Evolutionary conservation across 2,888 invertebrate species (phyloP).

Genomic region (Seira ritae): DNA sequence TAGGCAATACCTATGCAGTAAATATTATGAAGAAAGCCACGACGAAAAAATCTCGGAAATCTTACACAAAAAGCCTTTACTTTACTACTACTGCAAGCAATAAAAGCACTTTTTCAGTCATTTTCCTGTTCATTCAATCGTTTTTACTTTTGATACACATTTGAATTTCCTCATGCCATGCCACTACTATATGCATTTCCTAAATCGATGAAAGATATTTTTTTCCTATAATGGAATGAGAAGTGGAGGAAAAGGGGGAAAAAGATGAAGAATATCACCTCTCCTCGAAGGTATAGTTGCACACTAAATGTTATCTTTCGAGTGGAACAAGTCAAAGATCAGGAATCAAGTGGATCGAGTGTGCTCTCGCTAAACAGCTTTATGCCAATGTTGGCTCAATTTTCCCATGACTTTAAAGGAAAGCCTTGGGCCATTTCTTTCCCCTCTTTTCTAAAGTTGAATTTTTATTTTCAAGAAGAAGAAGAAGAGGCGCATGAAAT

Average conservation of each 20-base stretch:
- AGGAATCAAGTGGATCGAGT: constrained; percentile 37
- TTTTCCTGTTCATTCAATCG: constrained; percentile 62
- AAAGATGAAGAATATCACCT: constrained; percentile 36
- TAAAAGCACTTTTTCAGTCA: constrained; percentile 50
- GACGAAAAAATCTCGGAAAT: too few species aligned
- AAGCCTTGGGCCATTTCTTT: neutral
- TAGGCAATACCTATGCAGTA: too few species aligned
- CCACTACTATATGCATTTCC: constrained; percentile 15
- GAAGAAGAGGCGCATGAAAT: neutral
- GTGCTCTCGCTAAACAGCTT: constrained; percentile 13
- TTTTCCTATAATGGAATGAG: neutral
- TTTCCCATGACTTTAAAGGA: neutral
- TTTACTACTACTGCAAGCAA: constrained; percentile 24
- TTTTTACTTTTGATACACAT: constrained; percentile 53
- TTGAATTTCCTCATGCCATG: constrained; percentile 46
- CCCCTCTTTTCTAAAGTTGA: neutral
- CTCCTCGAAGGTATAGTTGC: neutral
- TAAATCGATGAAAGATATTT: neutral
- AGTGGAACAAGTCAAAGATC: constrained; percentile 61
- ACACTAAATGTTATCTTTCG: constrained; percentile 46
- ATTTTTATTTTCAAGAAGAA: too few species aligned
- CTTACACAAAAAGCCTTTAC: neutral
- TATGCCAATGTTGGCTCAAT: constrained; percentile 2
- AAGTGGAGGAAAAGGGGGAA: constrained; percentile 4
- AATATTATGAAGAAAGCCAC: too few species aligned